Percentiles rank a stretch among this genome's conserved stretches.
Conservation (phyloP, 64 coral and sea anemone genomes). For the Dendrophyllia cribrosa region DNA sequence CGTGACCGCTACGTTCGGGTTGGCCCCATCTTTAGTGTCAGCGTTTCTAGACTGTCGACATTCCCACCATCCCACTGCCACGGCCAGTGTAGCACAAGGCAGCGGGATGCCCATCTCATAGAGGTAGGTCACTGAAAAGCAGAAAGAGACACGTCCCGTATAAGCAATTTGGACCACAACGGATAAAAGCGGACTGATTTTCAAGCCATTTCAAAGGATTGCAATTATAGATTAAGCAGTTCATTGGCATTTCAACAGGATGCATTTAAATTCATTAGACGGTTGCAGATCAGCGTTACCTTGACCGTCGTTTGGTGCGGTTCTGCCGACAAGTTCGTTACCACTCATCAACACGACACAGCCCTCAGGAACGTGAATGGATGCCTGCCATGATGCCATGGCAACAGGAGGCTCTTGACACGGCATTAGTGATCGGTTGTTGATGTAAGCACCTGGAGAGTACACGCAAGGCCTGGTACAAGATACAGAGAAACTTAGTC, state of each 20-base stretch:
- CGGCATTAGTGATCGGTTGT: slow-evolving; percentile 99
- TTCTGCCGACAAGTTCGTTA: slow-evolving; percentile 60
- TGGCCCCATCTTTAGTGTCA: slow-evolving; percentile 46
- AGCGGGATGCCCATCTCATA: slow-evolving; percentile 91
- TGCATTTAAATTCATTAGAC: too few relatives aligned
- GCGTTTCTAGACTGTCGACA: slow-evolving; percentile 65
- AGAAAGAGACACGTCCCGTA: neutral
- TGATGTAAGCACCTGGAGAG: slow-evolving; percentile 98
- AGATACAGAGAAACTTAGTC: neutral
- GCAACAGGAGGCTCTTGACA: slow-evolving; percentile 98
- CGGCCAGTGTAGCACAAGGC: slow-evolving; percentile 93
- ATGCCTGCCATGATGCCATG: slow-evolving; percentile 98
- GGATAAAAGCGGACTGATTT: too few relatives aligned
- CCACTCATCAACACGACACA: slow-evolving; percentile 95
- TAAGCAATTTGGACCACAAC: too few relatives aligned
- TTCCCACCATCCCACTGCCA: slow-evolving; percentile 92
- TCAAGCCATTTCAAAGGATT: too few relatives aligned
- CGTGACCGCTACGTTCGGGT: slow-evolving; percentile 23
- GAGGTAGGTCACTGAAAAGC: slow-evolving; percentile 62
- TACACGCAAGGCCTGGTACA: slow-evolving; percentile 85
- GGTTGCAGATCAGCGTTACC: slow-evolving; percentile 28
- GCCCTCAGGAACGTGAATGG: slow-evolving; percentile 88
- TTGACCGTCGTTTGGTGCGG: slow-evolving; percentile 33
- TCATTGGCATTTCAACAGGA: too few relatives aligned
- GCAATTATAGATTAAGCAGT: too few relatives aligned